These are phyloP conservation scores for Paedocypris sp. DNA, from an alignment of 2,113 vertebrate genomes.

Conservation along the genomic window DNA sequence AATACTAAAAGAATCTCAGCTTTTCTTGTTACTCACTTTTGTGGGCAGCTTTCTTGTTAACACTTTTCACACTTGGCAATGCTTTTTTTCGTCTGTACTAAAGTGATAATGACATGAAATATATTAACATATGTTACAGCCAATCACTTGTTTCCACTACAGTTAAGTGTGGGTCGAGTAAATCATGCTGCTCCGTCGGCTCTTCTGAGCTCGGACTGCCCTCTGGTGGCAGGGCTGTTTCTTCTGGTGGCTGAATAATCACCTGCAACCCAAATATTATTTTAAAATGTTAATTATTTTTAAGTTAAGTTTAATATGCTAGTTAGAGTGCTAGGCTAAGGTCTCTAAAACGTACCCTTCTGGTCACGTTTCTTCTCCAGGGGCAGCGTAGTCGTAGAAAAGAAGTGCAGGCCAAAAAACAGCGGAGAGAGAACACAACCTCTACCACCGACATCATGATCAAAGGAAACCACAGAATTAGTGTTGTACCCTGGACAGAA, in stretches of 20 bases:
- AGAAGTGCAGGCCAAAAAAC: slow-evolving; percentile 55
- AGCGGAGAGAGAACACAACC: slow-evolving; percentile 63
- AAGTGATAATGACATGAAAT: background rate
- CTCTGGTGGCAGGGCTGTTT: background rate
- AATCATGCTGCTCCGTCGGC: slow-evolving; percentile 45
- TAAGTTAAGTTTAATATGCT: background rate
- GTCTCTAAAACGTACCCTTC: slow-evolving; percentile 25
- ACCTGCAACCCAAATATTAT: slow-evolving; percentile 14
- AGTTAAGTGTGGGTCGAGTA: slow-evolving; percentile 29
- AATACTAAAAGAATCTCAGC: too few species aligned
- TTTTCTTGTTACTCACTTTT: background rate
- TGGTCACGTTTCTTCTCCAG: slow-evolving; percentile 39
- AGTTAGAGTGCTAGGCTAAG: too few species aligned
- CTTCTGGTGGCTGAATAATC: background rate
- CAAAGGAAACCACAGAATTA: slow-evolving; percentile 74
- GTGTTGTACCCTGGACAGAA: slow-evolving; percentile 64
- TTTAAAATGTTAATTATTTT: background rate
- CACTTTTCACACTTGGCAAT: background rate
- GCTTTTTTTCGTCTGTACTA: background rate
- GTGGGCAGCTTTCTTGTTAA: background rate
- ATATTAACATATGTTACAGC: slow-evolving; percentile 35
- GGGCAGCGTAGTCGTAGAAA: slow-evolving; percentile 60
- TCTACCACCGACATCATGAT: slow-evolving; percentile 60
- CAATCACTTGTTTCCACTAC: slow-evolving; percentile 34
- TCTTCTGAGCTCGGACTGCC: background rate